Evolutionary conservation across 2,888 invertebrate genomes (phyloP).

Genomic region (Stramonita haemastoma): DNA sequence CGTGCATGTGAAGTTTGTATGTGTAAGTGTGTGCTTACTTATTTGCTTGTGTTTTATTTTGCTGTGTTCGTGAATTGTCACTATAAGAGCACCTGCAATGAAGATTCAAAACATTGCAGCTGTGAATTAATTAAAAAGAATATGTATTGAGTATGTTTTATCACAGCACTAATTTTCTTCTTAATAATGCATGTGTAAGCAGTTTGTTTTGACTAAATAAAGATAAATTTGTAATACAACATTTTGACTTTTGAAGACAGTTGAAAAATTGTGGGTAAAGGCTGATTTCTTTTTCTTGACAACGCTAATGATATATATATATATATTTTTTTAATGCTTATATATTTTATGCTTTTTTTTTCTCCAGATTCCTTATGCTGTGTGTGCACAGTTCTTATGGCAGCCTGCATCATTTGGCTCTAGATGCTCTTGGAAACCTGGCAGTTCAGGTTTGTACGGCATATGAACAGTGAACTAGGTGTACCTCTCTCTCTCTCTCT

Average conservation of each 20-base stretch:
- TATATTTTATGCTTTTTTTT: constrained; percentile 24
- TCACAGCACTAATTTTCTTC: neutral
- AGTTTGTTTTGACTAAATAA: no score
- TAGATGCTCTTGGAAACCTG: constrained; percentile 95
- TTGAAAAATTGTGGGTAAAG: no score
- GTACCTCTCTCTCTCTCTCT: neutral
- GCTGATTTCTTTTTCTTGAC: no score
- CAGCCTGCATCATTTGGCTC: constrained; percentile 90
- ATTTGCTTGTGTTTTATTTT: no score
- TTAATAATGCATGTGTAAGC: neutral
- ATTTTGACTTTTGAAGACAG: no score
- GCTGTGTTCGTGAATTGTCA: no score
- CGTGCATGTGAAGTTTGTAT: neutral
- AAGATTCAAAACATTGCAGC: no score
- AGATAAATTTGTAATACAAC: no score
- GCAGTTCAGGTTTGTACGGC: constrained; percentile 77
- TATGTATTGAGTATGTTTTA: neutral
- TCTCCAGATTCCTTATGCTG: constrained; percentile 87
- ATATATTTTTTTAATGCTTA: no score
- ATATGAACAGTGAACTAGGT: neutral
- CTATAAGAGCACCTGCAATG: no score
- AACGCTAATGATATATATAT: no score
- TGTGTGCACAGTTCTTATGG: constrained; percentile 93
- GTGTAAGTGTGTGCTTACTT: neutral
- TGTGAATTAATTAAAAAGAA: no score